phyloP scores from a whole-genome alignment of 2,797 vertebrate genomes.

The Acrossocheilus wenchowensis region DNA sequence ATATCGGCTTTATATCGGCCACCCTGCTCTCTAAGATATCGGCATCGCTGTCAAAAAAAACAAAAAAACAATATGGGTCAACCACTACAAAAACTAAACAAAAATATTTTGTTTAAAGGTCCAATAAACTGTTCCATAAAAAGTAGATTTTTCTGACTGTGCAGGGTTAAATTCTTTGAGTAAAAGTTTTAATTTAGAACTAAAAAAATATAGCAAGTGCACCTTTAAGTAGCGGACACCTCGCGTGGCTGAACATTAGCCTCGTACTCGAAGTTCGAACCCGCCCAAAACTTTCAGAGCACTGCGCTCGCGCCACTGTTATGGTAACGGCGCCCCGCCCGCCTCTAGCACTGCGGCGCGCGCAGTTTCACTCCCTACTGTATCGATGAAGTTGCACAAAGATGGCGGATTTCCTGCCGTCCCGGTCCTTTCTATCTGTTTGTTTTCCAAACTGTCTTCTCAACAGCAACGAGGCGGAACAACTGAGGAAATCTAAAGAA shows the following conservation, averaged over 20 bases:
- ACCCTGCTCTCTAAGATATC: no score
- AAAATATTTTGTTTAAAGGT: not conserved
- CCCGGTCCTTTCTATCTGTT: constrained; percentile 89
- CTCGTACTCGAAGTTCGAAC: not conserved
- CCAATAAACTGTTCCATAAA: not conserved
- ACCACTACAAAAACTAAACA: not conserved
- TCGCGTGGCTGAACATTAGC: not conserved
- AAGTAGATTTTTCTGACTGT: not conserved
- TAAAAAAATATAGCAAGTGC: not conserved
- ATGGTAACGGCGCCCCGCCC: constrained; percentile 54
- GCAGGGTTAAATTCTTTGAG: not conserved
- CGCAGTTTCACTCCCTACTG: constrained; percentile 67
- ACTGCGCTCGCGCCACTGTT: constrained; percentile 52
- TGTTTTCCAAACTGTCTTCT: constrained; percentile 95
- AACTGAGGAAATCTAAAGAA: constrained; percentile 91
- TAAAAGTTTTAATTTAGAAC: not conserved
- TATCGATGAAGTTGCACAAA: constrained; percentile 86
- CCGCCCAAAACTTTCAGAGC: constrained; percentile 28
- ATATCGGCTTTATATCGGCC: not conserved
- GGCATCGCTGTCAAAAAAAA: not conserved
- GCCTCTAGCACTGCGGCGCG: constrained; percentile 53
- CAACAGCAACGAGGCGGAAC: constrained; percentile 89
- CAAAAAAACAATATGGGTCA: no score
- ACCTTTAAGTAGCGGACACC: not conserved
- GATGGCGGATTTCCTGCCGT: constrained; percentile 99